phyloP scores from a whole-genome alignment of 2,888 invertebrate genomes.

The Leptothorax acervorum region DNA sequence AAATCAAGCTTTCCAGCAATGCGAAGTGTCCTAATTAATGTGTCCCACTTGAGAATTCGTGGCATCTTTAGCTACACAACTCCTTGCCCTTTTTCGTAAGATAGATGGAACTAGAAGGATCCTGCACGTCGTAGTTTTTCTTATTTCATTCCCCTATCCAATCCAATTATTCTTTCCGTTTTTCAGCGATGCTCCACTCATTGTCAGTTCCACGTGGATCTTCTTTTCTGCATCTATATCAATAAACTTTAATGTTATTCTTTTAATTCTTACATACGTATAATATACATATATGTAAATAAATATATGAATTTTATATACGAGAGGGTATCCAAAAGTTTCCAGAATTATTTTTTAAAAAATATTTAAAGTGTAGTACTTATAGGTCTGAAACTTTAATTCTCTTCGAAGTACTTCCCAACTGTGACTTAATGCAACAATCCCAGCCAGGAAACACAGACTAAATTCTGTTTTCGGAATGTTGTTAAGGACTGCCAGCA shows the following conservation, averaged over 20 bases:
- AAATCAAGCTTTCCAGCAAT: conserved; percentile 11
- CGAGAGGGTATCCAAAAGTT: too few species aligned
- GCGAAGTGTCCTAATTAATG: conserved; percentile 30
- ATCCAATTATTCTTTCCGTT: conserved; percentile 7
- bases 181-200: not conserved
- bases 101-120: conserved; percentile 17
- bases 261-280: not conserved
- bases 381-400: too few species aligned
- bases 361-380: too few species aligned
- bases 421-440: too few species aligned
- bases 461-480: too few species aligned
- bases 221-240: not conserved
- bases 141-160: not conserved
- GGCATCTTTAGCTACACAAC: not conserved
- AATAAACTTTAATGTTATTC: not conserved
- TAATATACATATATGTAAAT: too few species aligned
- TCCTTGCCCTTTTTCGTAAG: not conserved
- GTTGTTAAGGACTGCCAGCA: too few species aligned
- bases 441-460: too few species aligned
- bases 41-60: conserved; percentile 23
- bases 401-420: too few species aligned
- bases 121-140: conserved; percentile 3
- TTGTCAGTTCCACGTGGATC: not conserved
- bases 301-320: too few species aligned
- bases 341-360: too few species aligned